Evolutionary conservation across 2,113 vertebrate genomes (phyloP).

Genomic region (Spea bombifrons): DNA sequence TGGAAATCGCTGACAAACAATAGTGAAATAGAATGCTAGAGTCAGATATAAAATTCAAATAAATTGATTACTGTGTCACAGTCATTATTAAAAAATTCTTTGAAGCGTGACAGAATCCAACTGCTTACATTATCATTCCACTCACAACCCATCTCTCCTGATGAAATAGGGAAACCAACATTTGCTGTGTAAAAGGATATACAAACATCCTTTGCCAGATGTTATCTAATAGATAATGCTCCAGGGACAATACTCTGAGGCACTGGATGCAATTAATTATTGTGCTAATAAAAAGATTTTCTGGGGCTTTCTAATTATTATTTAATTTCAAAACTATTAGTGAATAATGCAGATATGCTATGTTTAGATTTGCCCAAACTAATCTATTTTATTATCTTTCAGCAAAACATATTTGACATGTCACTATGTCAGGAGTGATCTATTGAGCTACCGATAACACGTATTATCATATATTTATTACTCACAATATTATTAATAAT

Average conservation of each 20-base stretch:
- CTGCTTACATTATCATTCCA: constrained; percentile 48
- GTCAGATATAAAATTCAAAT: constrained; percentile 34
- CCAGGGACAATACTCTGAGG: constrained; percentile 51
- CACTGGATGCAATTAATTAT: not conserved
- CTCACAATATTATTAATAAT: too few species aligned
- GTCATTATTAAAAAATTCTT: constrained; percentile 48
- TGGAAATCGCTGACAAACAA: constrained; percentile 31
- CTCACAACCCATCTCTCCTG: constrained; percentile 54
- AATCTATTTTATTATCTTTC: too few species aligned
- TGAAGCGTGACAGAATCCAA: constrained; percentile 37
- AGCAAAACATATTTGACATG: too few species aligned
- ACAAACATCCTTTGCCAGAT: constrained; percentile 60
- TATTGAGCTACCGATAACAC: too few species aligned
- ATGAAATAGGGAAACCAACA: constrained; percentile 54
- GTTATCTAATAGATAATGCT: constrained; percentile 57
- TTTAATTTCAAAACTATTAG: not conserved
- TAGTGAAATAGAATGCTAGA: constrained; percentile 24
- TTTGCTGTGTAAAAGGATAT: constrained; percentile 58
- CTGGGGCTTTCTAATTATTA: not conserved
- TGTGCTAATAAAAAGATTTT: constrained; percentile 6
- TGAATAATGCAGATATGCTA: not conserved
- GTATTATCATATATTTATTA: too few species aligned
- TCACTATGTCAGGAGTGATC: too few species aligned
- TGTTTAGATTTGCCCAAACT: too few species aligned
- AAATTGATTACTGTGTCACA: constrained; percentile 28